Evolutionary conservation across 2,113 vertebrate species (phyloP).

Genomic region (Solea senegalensis): DNA sequence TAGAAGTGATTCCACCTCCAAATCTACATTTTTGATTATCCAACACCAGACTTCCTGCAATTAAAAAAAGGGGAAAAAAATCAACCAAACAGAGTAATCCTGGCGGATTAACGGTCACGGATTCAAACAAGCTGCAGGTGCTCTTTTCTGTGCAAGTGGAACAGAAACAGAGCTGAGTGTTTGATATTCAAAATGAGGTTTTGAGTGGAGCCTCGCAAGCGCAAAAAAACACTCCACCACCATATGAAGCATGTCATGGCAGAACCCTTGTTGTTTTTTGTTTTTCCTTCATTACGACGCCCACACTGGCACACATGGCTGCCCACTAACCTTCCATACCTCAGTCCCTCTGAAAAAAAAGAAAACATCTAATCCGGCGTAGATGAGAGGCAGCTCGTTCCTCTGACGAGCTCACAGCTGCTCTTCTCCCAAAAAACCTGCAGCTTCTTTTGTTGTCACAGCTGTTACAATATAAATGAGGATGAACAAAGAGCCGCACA

Average conservation of each 20-base stretch:
- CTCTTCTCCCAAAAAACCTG: not conserved
- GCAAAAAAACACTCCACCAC: slow-evolving; percentile 66
- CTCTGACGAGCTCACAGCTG: slow-evolving; percentile 31
- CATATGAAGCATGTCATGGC: slow-evolving; percentile 56
- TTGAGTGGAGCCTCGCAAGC: slow-evolving; percentile 57
- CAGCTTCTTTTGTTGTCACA: slow-evolving; percentile 5
- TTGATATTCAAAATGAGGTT: slow-evolving; percentile 64
- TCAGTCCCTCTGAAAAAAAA: slow-evolving; percentile 15
- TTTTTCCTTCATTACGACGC: not conserved
- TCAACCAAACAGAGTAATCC: not conserved
- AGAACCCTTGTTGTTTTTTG: not conserved
- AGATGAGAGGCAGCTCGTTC: slow-evolving; percentile 19
- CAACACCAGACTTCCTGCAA: slow-evolving; percentile 27
- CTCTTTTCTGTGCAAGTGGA: slow-evolving; percentile 18
- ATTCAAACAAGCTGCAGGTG: slow-evolving; percentile 22
- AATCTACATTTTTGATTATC: slow-evolving; percentile 53
- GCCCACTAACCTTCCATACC: slow-evolving; percentile 19
- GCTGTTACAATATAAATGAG: slow-evolving; percentile 27
- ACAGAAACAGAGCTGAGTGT: slow-evolving; percentile 39
- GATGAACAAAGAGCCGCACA: slow-evolving; percentile 20
- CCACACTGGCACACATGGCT: slow-evolving; percentile 16
- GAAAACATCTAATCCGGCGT: not conserved
- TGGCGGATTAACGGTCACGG: slow-evolving; percentile 6
- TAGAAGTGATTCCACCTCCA: slow-evolving; percentile 55
- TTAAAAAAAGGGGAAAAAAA: not conserved